Conservation (phyloP, 2,888 invertebrate genomes). For the Arenicola marina region DNA sequence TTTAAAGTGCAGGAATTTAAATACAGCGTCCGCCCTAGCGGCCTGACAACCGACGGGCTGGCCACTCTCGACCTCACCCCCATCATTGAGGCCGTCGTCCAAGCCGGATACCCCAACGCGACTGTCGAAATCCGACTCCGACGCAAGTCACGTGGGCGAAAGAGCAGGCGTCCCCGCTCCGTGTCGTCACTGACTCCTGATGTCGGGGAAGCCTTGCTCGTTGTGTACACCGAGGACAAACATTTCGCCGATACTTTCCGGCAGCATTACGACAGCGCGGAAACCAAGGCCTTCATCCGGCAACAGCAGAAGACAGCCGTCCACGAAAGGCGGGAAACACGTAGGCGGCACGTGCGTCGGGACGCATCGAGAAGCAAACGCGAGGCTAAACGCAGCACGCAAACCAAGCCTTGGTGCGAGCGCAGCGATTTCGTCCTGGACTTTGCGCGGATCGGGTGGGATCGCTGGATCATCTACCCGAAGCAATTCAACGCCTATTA, state of each 20-base stretch:
- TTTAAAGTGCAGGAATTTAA: neutral
- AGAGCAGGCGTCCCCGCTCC: neutral
- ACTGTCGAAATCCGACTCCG: neutral
- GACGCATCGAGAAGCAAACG: neutral
- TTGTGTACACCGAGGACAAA: neutral
- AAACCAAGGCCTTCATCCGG: too few species aligned
- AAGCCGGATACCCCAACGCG: neutral
- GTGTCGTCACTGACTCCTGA: neutral
- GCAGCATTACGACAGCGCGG: too few species aligned
- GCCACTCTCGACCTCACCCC: neutral
- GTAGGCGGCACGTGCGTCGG: neutral
- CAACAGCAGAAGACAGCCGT: neutral
- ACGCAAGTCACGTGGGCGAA: neutral
- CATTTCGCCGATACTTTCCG: neutral
- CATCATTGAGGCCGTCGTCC: neutral
- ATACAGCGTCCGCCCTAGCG: neutral
- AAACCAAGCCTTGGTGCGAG: constrained; percentile 14
- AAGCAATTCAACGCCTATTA: constrained; percentile 50
- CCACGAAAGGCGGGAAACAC: neutral
- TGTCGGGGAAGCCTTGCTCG: neutral
- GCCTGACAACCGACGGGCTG: neutral
- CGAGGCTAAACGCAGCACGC: neutral
- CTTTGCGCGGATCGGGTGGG: constrained; percentile 55
- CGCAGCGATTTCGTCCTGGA: constrained; percentile 48
- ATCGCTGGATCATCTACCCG: constrained; percentile 55